Evolutionary conservation across 2,113 vertebrate genomes (phyloP).

Genomic region (Aphyosemion australe): DNA sequence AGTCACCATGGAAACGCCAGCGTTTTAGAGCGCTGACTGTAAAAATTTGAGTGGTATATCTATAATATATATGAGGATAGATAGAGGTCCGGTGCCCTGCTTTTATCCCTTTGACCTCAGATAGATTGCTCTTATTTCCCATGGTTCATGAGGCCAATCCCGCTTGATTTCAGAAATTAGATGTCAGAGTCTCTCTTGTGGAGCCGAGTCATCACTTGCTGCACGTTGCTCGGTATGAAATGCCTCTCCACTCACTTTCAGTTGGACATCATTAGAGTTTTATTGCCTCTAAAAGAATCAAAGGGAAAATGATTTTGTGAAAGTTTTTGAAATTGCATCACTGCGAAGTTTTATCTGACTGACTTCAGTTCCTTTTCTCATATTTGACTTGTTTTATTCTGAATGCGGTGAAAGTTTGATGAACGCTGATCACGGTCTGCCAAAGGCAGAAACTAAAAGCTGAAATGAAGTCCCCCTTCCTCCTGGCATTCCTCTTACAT

Average conservation of each 20-base stretch:
- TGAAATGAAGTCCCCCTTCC: background rate
- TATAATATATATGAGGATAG: slow-evolving; percentile 7
- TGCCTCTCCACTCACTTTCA: slow-evolving; percentile 1
- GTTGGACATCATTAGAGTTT: slow-evolving; percentile 41
- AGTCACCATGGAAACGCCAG: slow-evolving; percentile 27
- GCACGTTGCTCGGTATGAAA: slow-evolving; percentile 46
- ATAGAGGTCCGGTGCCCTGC: background rate
- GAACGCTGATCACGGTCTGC: background rate
- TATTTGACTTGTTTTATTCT: background rate
- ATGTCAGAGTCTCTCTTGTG: slow-evolving; percentile 52
- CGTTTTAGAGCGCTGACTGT: slow-evolving; percentile 18
- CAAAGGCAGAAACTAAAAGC: background rate
- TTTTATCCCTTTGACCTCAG: slow-evolving; percentile 50
- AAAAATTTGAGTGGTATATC: slow-evolving; percentile 8
- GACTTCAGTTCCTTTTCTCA: background rate
- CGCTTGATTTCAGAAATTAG: slow-evolving; percentile 58
- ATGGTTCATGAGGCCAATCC: slow-evolving; percentile 35
- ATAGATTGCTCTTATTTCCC: slow-evolving; percentile 67
- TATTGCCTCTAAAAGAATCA: slow-evolving; percentile 51
- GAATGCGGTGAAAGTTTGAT: background rate
- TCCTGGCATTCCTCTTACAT: background rate
- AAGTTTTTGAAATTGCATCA: background rate
- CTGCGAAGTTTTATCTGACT: background rate
- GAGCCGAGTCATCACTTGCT: slow-evolving; percentile 52
- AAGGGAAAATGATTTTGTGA: background rate